These are phyloP conservation scores for Lumbricus terrestris DNA, from an alignment of 2,888 invertebrate species.

Conservation along the genomic window DNA sequence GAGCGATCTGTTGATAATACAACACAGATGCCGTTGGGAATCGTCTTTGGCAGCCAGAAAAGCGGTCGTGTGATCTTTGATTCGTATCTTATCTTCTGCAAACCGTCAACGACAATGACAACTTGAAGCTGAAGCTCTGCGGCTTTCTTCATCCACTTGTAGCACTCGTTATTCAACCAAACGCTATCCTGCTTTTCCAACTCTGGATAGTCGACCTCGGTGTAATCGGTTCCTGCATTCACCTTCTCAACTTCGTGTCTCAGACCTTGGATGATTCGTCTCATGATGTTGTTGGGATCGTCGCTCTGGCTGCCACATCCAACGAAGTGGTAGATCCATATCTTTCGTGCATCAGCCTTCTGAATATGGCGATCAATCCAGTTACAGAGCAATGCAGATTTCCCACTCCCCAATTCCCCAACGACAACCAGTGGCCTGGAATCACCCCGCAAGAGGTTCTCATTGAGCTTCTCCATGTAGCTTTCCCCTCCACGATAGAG, in stretches of 20 bases:
- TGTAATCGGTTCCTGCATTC: neutral
- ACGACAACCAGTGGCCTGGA: conserved; percentile 41
- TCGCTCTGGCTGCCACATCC: conserved; percentile 22
- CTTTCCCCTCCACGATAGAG: conserved; percentile 18
- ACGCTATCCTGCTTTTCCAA: neutral
- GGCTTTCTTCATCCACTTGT: neutral
- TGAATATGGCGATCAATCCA: conserved; percentile 40
- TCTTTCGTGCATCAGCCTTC: conserved; percentile 25
- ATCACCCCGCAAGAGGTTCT: neutral
- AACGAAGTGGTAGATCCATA: conserved; percentile 49
- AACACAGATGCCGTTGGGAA: conserved; percentile 25
- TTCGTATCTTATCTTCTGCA: conserved; percentile 19
- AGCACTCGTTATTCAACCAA: neutral
- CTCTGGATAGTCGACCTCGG: neutral
- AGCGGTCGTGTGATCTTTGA: conserved; percentile 21
- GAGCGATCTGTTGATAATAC: conserved; percentile 21
- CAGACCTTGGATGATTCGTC: neutral
- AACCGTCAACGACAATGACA: conserved; percentile 18
- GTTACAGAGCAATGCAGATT: conserved; percentile 48
- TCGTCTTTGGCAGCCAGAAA: conserved; percentile 27
- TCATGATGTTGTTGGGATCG: conserved; percentile 16
- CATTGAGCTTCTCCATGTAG: conserved; percentile 12
- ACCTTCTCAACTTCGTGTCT: neutral
- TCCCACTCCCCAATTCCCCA: conserved; percentile 48
- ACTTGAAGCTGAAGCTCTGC: neutral